These are phyloP conservation scores for Hippoglossus stenolepis DNA, from an alignment of 2,113 vertebrate species.

Conservation along the genomic window DNA sequence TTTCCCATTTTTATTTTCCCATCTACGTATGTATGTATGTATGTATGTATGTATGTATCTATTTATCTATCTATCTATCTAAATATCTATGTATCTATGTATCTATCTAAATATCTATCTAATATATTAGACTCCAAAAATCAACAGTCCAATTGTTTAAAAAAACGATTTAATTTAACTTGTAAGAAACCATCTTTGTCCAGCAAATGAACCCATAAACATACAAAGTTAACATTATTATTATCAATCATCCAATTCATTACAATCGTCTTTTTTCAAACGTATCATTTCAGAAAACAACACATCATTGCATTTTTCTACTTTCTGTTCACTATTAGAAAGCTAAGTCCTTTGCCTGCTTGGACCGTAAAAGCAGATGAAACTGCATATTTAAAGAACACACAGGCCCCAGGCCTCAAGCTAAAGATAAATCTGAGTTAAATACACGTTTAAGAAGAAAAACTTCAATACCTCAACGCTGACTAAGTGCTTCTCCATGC, in stretches of 20 bases:
- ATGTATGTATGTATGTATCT: too few species aligned
- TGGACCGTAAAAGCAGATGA: conserved; percentile 65
- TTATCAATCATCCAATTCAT: conserved; percentile 46
- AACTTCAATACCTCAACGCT: conserved; percentile 1
- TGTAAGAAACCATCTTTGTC: conserved; percentile 80
- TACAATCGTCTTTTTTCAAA: conserved; percentile 44
- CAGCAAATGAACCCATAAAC: conserved; percentile 81
- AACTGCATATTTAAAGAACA: conserved; percentile 36
- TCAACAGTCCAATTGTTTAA: conserved; percentile 49
- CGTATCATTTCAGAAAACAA: background rate
- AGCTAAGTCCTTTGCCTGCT: conserved; percentile 78
- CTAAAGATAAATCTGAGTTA: conserved; percentile 56
- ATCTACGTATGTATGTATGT: background rate
- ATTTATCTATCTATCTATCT: background rate
- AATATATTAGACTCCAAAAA: conserved; percentile 44
- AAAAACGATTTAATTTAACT: conserved; percentile 79
- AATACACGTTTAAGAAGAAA: conserved; percentile 46
- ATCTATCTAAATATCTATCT: too few species aligned
- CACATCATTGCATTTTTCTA: conserved; percentile 14
- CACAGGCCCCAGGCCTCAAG: conserved; percentile 77
- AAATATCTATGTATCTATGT: background rate
- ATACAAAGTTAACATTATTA: conserved; percentile 59
- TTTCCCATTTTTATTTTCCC: background rate
- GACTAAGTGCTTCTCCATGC: conserved; percentile 12
- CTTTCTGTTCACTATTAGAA: conserved; percentile 35